A percentile compares a stretch with the other conserved stretches of the same genome.
These are phyloP conservation scores for Sturnus vulgaris DNA, from an alignment of 2,113 vertebrate genomes.

Conservation along the genomic window DNA sequence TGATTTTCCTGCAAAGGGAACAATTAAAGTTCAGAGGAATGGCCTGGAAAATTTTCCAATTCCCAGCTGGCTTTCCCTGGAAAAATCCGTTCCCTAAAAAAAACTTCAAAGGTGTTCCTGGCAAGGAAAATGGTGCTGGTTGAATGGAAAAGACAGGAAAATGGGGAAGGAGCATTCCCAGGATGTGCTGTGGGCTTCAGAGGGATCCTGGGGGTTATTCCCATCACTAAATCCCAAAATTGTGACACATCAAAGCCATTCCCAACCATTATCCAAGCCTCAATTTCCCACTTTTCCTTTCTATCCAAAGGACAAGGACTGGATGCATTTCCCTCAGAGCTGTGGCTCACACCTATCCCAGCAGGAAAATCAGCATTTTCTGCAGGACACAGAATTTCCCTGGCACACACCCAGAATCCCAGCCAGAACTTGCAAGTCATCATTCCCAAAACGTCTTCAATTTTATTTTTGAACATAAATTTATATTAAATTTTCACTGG, in stretches of 20 bases:
- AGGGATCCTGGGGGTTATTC: accelerated
- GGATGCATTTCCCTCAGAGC: neutral
- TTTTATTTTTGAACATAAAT: no score
- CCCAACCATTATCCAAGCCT: neutral
- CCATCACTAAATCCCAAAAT: accelerated
- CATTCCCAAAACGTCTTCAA: neutral
- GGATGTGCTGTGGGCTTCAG: accelerated
- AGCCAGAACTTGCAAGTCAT: neutral
- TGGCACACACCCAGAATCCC: neutral
- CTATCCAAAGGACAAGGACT: neutral
- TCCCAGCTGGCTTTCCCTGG: neutral
- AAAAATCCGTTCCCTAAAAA: neutral
- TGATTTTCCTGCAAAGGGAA: neutral
- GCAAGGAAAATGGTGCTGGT: accelerated
- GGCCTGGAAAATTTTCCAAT: neutral
- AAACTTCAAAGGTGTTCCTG: neutral
- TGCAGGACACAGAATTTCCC: neutral
- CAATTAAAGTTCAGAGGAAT: accelerated
- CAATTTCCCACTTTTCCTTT: neutral
- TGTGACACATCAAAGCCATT: neutral
- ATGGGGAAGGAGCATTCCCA: neutral
- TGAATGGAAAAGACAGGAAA: neutral
- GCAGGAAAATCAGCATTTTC: neutral
- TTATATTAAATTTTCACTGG: neutral
- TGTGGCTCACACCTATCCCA: neutral